These are phyloP conservation scores for Lates calcarifer DNA, from an alignment of 2,113 vertebrate species.

Conservation along the genomic window DNA sequence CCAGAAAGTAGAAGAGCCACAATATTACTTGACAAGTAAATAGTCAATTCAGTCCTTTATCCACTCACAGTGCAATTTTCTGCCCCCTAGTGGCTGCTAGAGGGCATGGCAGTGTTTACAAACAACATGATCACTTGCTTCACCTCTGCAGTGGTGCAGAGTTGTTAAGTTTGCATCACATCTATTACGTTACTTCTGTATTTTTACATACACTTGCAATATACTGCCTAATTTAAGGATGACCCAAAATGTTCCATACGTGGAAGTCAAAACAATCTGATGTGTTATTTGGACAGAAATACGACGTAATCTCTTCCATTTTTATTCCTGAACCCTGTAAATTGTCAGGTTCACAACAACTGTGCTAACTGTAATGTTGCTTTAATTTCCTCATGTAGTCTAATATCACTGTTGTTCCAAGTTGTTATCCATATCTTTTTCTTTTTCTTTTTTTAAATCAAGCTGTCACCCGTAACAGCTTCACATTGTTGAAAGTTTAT, in stretches of 20 bases:
- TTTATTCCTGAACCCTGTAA: not conserved
- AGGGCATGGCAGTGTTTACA: conserved; percentile 6
- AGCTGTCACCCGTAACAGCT: conserved; percentile 25
- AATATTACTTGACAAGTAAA: not conserved
- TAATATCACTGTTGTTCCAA: not conserved
- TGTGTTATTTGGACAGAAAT: not conserved
- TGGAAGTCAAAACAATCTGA: not conserved
- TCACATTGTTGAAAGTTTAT: conserved; percentile 37
- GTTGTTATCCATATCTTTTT: not conserved
- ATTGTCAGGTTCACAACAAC: not conserved
- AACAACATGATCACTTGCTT: not conserved
- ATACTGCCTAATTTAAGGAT: not conserved
- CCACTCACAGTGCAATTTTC: not conserved
- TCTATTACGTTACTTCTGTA: not conserved
- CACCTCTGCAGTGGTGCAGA: conserved; percentile 15
- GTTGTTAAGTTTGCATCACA: not conserved
- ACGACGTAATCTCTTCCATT: not conserved
- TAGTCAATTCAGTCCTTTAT: not conserved
- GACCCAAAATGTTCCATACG: not conserved
- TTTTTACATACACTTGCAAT: not conserved
- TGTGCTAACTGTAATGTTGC: not conserved
- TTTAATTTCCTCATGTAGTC: not conserved
- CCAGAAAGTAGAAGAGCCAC: not conserved
- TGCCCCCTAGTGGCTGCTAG: conserved; percentile 42
- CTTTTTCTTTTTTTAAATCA: no score